Base-by-base conservation (phyloP, 2,113 vertebrate genomes). In the Haemorhous mexicanus region DNA sequence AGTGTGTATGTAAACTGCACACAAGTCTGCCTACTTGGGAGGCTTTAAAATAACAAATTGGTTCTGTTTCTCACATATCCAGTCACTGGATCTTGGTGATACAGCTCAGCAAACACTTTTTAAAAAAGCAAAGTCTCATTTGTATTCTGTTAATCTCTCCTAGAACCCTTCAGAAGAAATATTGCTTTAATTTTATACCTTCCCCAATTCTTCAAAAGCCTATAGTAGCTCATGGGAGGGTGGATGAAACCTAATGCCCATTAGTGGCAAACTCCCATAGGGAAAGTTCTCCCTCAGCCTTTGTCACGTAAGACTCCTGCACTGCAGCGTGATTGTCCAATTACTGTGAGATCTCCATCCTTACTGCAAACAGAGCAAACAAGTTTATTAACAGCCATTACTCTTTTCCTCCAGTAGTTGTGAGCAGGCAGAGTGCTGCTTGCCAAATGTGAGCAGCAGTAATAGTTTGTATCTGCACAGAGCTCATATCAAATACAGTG, bases 351-450 rank as follows among this genome's bases (percentile, higher is more conserved):
- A 91, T 73, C 70, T 52, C 55, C 61, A 50, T 32, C 63, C 78
- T 75, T 77, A 58, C 44, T 74, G 63, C 79, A 52, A 93, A 77
- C 44, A 55, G 47, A 95, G 79, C 75, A 77, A 62, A 30, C n/a
- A 81, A 78, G 64, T 86, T 94, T 94, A 96, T 94, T 93, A 96
- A 93, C 32, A 88, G 82, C 47, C 41, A 85, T 90, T 90, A 88
- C 33, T 95, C 93, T 90, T 90, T 81, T 93, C n/a, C 74, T 73
- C 30, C 59, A 90, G 67, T 24, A 24, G 50, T 6, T 69, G 83
- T 21, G 30, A 88, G 70, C 44, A 82, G 46, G 46, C 50, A 67
- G 52, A 86, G 58, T 2, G 6, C 67, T 50, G 49, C 58, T 37
- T 69, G 85, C 75, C 90, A 90, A 85, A 62, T 27, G 32, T 14